phyloP scores from a whole-genome alignment of 2,888 invertebrate genomes.

The Automeris io region DNA sequence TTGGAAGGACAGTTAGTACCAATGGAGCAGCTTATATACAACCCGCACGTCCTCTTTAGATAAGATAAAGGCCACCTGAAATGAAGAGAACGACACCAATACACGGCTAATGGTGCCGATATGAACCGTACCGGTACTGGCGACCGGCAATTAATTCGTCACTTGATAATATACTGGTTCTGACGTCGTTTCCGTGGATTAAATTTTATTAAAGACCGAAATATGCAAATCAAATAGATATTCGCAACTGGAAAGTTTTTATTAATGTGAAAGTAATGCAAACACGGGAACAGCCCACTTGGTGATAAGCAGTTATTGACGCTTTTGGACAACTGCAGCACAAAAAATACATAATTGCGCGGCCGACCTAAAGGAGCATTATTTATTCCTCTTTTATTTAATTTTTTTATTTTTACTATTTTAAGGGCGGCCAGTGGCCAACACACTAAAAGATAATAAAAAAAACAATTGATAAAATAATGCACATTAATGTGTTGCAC shows the following conservation, averaged over 20 bases:
- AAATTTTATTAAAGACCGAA: constrained; percentile 5
- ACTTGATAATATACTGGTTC: constrained; percentile 53
- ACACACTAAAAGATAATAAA: too few relatives aligned
- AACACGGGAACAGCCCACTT: too few relatives aligned
- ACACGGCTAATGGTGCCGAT: constrained; percentile 60
- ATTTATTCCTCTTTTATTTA: too few relatives aligned
- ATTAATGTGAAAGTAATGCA: too few relatives aligned
- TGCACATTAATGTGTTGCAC: too few relatives aligned
- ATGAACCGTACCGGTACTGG: constrained; percentile 30
- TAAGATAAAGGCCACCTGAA: constrained; percentile 72
- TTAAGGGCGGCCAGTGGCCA: too few relatives aligned
- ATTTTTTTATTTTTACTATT: too few relatives aligned
- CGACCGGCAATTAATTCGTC: constrained; percentile 61
- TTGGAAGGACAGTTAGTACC: constrained; percentile 35
- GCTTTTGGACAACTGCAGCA: too few relatives aligned
- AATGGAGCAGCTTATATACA: constrained; percentile 59
- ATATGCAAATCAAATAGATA: constrained; percentile 1
- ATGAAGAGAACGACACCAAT: constrained; percentile 65
- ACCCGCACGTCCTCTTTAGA: constrained; percentile 77
- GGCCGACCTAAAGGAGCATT: too few relatives aligned
- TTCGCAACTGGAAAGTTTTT: not conserved
- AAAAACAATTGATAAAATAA: too few relatives aligned
- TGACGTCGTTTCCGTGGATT: constrained; percentile 23
- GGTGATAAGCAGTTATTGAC: too few relatives aligned
- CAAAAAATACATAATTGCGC: too few relatives aligned